A percentile compares a stretch with the other conserved stretches of the same genome.
These are phyloP conservation scores for Craseonycteris thonglongyai DNA, from an alignment of 2,113 vertebrate species.

Conservation along the genomic window DNA sequence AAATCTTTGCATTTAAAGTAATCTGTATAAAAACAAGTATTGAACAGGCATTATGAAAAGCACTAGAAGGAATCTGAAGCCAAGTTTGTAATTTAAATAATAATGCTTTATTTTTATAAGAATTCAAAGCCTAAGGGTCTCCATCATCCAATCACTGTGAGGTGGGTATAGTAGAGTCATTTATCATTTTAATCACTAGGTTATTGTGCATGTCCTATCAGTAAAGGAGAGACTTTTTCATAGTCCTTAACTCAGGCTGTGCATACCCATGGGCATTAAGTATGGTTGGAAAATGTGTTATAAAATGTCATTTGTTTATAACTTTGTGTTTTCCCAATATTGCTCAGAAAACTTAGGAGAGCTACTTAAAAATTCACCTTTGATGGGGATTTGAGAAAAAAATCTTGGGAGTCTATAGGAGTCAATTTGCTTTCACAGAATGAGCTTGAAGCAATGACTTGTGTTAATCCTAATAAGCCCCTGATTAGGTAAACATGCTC, in stretches of 20 bases:
- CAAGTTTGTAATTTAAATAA: background rate
- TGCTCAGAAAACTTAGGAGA: background rate
- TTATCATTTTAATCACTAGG: constrained; percentile 10
- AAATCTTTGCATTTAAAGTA: background rate
- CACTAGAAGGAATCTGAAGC: background rate
- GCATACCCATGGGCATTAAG: background rate
- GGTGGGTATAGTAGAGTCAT: background rate
- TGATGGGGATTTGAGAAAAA: constrained; percentile 74
- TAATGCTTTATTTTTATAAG: constrained; percentile 19
- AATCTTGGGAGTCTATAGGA: constrained; percentile 75
- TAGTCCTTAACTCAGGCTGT: background rate
- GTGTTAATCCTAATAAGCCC: constrained; percentile 86
- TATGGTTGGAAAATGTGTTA: background rate
- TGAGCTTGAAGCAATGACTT: constrained; percentile 87
- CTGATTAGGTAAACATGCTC: constrained; percentile 88
- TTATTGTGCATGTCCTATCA: background rate
- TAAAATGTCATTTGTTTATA: constrained; percentile 3
- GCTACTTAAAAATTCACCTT: background rate
- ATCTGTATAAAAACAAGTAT: background rate
- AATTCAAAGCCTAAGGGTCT: background rate
- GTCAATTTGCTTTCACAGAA: constrained; percentile 84
- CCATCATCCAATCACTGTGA: background rate
- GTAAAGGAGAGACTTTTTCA: background rate
- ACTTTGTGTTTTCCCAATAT: background rate
- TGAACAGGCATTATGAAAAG: background rate